Percentiles rank a stretch among this genome's conserved stretches.
phyloP scores from a whole-genome alignment of 2,797 vertebrate genomes.

The Aldrovandia affinis region DNA sequence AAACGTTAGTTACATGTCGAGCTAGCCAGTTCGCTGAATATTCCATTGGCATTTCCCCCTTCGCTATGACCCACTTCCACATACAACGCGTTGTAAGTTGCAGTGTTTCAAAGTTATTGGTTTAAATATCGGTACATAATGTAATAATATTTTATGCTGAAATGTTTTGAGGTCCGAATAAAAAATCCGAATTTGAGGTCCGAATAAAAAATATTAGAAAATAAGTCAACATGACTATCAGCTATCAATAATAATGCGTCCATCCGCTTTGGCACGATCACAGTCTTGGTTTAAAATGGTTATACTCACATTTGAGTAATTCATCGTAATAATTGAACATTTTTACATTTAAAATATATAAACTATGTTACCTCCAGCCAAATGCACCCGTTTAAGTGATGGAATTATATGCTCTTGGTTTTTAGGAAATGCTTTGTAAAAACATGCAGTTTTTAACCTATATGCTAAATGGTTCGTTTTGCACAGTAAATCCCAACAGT shows the following conservation, averaged over 20 bases:
- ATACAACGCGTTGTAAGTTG: conserved; percentile 1
- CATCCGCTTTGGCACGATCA: background rate
- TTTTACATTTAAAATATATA: background rate
- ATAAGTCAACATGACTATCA: too few relatives aligned
- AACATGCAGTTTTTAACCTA: background rate
- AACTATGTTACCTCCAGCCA: background rate
- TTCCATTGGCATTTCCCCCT: conserved; percentile 2
- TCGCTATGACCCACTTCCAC: conserved; percentile 13
- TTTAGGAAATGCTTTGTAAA: background rate
- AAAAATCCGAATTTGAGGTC: background rate
- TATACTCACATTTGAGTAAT: background rate
- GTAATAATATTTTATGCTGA: background rate
- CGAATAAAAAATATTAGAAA: background rate
- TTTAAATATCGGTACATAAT: background rate
- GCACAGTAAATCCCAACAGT: background rate
- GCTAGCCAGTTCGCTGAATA: background rate
- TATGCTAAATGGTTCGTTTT: background rate
- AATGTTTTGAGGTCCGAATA: background rate
- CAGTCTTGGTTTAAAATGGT: background rate
- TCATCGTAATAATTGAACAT: background rate
- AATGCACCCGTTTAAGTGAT: background rate
- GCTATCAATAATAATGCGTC: background rate
- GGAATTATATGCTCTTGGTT: background rate
- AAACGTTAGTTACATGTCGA: background rate
- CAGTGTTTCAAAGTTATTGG: background rate